phyloP scores from a whole-genome alignment of 1,140 invertebrate genomes.

The Schlechtendalia chinensis region DNA sequence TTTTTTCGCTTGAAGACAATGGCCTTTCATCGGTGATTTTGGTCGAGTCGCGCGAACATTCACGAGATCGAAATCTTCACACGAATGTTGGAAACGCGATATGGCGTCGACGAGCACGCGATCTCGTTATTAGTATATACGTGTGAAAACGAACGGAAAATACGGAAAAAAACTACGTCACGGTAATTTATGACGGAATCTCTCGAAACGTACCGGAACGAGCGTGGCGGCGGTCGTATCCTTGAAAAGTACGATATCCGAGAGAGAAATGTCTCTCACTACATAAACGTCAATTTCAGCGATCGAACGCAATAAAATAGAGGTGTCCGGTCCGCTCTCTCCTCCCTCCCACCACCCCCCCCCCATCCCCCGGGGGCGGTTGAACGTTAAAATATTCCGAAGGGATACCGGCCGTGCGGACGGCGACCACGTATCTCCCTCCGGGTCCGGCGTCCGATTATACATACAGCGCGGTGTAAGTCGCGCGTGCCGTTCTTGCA shows the following conservation, averaged over 20 bases:
- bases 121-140: constrained; percentile 9
- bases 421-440: no score
- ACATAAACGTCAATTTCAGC: constrained; percentile 48
- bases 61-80: no score
- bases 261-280: constrained; percentile 46
- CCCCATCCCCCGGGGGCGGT: no score
- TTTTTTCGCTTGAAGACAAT: no score
- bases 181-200: constrained; percentile 32
- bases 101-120: no score
- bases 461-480: background rate
- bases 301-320: constrained; percentile 48
- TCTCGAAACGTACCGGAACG: constrained; percentile 23
- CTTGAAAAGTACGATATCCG: constrained; percentile 14
- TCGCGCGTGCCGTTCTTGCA: background rate
- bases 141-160: no score
- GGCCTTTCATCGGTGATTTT: no score
- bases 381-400: constrained; percentile 46
- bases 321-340: constrained; percentile 3
- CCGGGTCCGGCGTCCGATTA: no score
- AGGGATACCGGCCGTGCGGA: background rate
- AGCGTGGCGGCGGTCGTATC: background rate
- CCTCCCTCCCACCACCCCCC: no score
- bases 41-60: no score
- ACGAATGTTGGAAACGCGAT: background rate
- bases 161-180: constrained; percentile 16